A percentile compares a stretch with the other conserved stretches of the same genome.
Conservation (phyloP, 1,140 invertebrate genomes). For the Dreissena polymorpha region DNA sequence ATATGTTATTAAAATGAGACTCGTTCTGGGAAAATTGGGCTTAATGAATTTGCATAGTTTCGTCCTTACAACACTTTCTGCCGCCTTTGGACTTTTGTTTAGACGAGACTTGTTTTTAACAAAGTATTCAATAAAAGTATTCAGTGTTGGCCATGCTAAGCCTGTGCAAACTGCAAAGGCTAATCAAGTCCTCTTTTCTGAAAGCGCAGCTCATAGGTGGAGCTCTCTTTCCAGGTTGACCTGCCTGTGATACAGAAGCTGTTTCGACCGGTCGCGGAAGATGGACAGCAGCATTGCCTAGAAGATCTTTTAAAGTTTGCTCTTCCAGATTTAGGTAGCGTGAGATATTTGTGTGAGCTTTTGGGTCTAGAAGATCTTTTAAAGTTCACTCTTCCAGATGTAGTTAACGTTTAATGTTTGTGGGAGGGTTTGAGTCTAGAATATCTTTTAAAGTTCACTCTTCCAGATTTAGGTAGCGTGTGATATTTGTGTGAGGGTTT, state of each 20-base stretch:
- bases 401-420: background rate
- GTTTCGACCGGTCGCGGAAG: constrained; percentile 76
- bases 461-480: background rate
- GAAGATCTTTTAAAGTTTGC: constrained; percentile 72
- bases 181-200: constrained; percentile 49
- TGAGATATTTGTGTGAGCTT: background rate
- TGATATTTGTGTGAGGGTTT: background rate
- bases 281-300: constrained; percentile 71
- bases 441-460: background rate
- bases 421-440: no score
- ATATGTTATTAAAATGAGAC: no score
- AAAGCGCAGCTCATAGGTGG: no score
- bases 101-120: no score
- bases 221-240: constrained; percentile 70
- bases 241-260: constrained; percentile 77
- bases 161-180: background rate
- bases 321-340: constrained; percentile 68
- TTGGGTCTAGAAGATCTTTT: background rate
- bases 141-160: background rate
- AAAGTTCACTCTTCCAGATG: background rate
- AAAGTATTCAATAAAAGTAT: no score
- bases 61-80: no score
- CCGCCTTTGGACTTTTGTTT: no score
- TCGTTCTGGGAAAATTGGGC: no score
- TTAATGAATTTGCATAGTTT: no score